Base-by-base conservation (phyloP, 1,140 invertebrate genomes). In the Triops longicaudatus region DNA sequence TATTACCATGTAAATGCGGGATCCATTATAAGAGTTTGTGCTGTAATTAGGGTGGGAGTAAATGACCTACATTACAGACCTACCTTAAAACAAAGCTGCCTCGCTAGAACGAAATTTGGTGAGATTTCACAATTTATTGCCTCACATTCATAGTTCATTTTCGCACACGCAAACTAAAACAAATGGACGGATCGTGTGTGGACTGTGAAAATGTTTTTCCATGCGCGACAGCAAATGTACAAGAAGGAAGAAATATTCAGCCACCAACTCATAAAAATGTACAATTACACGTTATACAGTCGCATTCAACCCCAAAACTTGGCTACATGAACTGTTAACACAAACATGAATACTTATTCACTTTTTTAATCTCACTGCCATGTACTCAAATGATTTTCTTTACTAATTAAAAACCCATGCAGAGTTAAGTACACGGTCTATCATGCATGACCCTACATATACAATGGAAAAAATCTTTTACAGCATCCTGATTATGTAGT, bases 121-220 rank as follows among this genome's bases (percentile, higher is more conserved):
- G 50, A 63, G 22, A 12, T 63, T 22, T 63, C 31, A 63, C 17
- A 63, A 63, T 63, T 63, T 63, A 63, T 63, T 63, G 50, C 50
- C 50, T 1, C 50, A 63, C 50, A 63, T 63, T 63, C 50, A 63
- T 22, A 63, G 6, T n/a, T 9, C 50, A 63, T 63, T 0, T 22
- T 17, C 50, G 22, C n/a, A 63, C 50, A 63, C 50, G n/a, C 50
- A 63, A n/a, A 63, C 2, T 63, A 63, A 9, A 63, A n/a, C 22
- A 63, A n/a, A 37, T 14, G 50, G 50, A 63, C 50, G 50, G 50
- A 63, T 63, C 31, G 31, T 63, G 50, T 63, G 50, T 63, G 50
- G 50, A 63, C 50, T 63, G 50, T 63, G 50, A 63, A 63, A 63
- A 17, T 63, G 14, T 63, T 63, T 63, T 37, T 37, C 31, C 31